These are phyloP conservation scores for Limulus polyphemus DNA, from an alignment of 2,888 invertebrate genomes.

Conservation along the genomic window DNA sequence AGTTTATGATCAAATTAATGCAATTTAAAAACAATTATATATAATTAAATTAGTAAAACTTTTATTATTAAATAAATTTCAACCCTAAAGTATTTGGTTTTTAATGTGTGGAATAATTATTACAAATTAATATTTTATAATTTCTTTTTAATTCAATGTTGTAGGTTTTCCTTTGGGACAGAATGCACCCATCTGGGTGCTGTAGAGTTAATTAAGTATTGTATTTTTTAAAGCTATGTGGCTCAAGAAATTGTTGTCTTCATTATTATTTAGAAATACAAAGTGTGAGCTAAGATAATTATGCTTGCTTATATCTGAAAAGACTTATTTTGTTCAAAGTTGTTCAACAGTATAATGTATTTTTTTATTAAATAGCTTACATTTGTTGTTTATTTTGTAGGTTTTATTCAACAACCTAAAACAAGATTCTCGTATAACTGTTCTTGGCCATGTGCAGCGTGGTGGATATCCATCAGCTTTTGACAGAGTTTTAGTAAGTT, in stretches of 20 bases:
- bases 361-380: not conserved
- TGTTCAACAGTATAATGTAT: not conserved
- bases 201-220: not conserved
- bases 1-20: too few species aligned
- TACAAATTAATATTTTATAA: not conserved
- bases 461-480: conserved; percentile 45
- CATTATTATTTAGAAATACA: too few species aligned
- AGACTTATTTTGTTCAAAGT: not conserved
- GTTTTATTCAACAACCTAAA: conserved; percentile 36
- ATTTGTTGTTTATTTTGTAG: conserved; percentile 22
- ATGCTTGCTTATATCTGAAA: not conserved
- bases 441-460: conserved; percentile 45
- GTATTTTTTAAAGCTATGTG: not conserved
- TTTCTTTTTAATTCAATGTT: not conserved
- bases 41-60: too few species aligned
- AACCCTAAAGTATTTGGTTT: too few species aligned
- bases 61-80: too few species aligned
- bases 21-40: too few species aligned
- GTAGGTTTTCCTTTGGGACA: not conserved
- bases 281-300: not conserved
- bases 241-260: too few species aligned
- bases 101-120: too few species aligned
- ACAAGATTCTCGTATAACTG: conserved; percentile 44
- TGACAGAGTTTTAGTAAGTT: conserved; percentile 53
- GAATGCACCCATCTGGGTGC: not conserved